Conservation (phyloP, 2,888 invertebrate species). For the Melieria picta region DNA sequence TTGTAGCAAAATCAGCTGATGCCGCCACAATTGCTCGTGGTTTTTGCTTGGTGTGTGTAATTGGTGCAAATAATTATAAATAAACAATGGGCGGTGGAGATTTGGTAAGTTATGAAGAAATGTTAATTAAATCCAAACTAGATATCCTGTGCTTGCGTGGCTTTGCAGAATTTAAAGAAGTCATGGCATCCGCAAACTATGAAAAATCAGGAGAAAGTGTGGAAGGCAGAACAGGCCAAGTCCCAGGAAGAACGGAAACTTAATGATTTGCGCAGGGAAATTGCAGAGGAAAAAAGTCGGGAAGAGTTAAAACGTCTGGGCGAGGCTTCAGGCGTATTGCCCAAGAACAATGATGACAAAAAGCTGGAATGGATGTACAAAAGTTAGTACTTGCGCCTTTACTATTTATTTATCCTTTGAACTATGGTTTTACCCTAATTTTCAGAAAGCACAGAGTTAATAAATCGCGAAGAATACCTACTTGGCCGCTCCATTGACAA, state of each 20-base stretch:
- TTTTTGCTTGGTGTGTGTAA: too few species aligned
- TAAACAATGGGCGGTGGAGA: constrained; percentile 60
- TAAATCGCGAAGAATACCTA: constrained; percentile 87
- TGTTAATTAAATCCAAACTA: background rate
- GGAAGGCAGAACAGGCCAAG: constrained; percentile 81
- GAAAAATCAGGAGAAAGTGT: constrained; percentile 81
- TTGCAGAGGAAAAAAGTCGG: constrained; percentile 73
- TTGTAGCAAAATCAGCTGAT: too few species aligned
- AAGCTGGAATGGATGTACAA: constrained; percentile 93
- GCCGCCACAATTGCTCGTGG: too few species aligned
- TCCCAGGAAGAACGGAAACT: constrained; percentile 76
- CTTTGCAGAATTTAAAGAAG: constrained; percentile 76
- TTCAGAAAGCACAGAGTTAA: constrained; percentile 56
- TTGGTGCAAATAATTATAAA: too few species aligned
- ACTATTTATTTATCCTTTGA: background rate
- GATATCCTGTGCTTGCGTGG: background rate
- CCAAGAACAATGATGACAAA: constrained; percentile 65
- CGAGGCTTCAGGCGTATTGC: constrained; percentile 68
- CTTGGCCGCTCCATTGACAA: constrained; percentile 81
- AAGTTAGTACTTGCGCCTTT: constrained; percentile 56
- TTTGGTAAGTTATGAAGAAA: constrained; percentile 41
- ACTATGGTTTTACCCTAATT: background rate
- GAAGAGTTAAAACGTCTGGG: constrained; percentile 74
- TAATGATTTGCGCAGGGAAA: constrained; percentile 74
- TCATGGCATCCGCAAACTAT: constrained; percentile 84